These are phyloP conservation scores for Ormyrus labotus DNA, from an alignment of 2,888 invertebrate genomes.

Conservation along the genomic window DNA sequence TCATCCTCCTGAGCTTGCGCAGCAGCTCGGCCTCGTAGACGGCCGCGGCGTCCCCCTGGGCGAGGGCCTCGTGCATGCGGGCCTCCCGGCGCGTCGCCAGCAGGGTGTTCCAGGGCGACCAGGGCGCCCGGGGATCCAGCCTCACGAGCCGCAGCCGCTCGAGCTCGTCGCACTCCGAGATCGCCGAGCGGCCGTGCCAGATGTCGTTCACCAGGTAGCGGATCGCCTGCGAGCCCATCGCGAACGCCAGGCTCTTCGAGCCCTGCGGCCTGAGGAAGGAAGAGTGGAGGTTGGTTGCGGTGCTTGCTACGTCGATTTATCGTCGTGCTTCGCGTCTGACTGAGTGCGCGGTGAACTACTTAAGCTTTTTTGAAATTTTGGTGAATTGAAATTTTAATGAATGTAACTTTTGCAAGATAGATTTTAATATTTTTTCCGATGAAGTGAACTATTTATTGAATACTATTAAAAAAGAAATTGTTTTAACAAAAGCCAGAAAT, in stretches of 20 bases:
- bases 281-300: no score
- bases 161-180: constrained; percentile 87
- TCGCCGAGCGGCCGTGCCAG: constrained; percentile 92
- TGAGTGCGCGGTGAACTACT: no score
- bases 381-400: no score
- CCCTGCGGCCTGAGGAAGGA: constrained; percentile 16
- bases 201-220: constrained; percentile 89
- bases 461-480: no score
- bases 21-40: constrained; percentile 84
- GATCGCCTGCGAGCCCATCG: constrained; percentile 87
- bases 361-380: no score
- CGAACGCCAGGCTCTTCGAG: constrained; percentile 81
- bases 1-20: constrained; percentile 81
- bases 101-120: constrained; percentile 97
- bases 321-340: no score
- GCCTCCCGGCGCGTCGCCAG: constrained; percentile 89
- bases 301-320: no score
- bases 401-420: no score
- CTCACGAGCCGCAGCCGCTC: constrained; percentile 86
- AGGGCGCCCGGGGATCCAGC: constrained; percentile 86
- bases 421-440: no score
- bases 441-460: no score
- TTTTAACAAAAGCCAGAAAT: no score
- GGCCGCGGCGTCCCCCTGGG: constrained; percentile 53
- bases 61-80: constrained; percentile 84